Evolutionary conservation across 1,140 invertebrate genomes (phyloP).

Genomic region (Psilanteris sp.): DNA sequence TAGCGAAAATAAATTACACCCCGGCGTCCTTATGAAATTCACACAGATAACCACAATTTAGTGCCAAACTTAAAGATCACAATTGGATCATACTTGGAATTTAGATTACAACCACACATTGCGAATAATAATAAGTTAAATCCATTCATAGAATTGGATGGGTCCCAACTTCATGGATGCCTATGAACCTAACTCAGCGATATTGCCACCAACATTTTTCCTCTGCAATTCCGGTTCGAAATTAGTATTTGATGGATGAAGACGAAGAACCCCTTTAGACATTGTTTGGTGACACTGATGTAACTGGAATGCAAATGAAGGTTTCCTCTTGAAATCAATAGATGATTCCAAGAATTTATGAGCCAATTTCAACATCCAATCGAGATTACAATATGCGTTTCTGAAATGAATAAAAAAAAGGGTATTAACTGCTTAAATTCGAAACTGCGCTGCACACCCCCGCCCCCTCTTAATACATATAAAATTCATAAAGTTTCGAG

Average conservation of each 20-base stretch:
- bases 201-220: slow-evolving; percentile 51
- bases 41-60: slow-evolving; percentile 1
- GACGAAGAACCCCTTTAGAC: slow-evolving; percentile 50
- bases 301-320: slow-evolving; percentile 59
- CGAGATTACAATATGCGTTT: slow-evolving; percentile 10
- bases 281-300: slow-evolving; percentile 60
- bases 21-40: background rate
- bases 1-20: too few species aligned
- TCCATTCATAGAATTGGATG: slow-evolving; percentile 2
- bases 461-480: background rate
- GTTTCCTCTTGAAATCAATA: slow-evolving; percentile 51
- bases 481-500: slow-evolving; percentile 22
- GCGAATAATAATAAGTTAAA: slow-evolving; percentile 26
- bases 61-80: background rate
- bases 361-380: slow-evolving; percentile 29
- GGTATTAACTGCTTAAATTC: background rate
- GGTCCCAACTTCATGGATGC: background rate
- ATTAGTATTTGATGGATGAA: slow-evolving; percentile 59
- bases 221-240: slow-evolving; percentile 24
- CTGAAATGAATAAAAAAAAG: slow-evolving; percentile 2
- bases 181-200: slow-evolving; percentile 17
- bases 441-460: too few species aligned
- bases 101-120: slow-evolving; percentile 6
- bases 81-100: background rate
- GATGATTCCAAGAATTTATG: slow-evolving; percentile 47